phyloP scores from a whole-genome alignment of 2,113 vertebrate species.

The Sinocyclocheilus anshuiensis region DNA sequence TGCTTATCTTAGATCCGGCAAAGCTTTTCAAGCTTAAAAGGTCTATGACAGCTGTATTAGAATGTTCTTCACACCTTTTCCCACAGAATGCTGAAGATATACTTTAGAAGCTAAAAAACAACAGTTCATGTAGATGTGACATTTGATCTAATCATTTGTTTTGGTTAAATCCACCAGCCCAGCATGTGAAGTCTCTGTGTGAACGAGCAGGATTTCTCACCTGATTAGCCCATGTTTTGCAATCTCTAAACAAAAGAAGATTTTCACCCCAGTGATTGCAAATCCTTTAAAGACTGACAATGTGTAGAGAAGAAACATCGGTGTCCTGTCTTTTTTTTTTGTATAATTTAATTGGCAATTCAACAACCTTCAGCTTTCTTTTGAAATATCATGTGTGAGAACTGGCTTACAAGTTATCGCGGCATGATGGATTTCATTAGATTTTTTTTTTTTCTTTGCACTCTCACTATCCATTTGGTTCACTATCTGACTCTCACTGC shows the following conservation, averaged over 20 bases:
- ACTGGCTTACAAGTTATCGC: not conserved
- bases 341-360: slow-evolving; percentile 36
- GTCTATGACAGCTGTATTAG: not conserved
- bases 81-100: not conserved
- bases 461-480: slow-evolving; percentile 55
- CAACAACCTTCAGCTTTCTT: slow-evolving; percentile 30
- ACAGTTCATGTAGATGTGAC: slow-evolving; percentile 5
- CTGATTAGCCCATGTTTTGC: not conserved
- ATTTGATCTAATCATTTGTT: slow-evolving; percentile 23
- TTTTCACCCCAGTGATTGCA: not conserved
- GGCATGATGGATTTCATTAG: not conserved
- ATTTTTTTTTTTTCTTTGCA: slow-evolving; percentile 28
- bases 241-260: not conserved
- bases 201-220: not conserved
- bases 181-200: not conserved
- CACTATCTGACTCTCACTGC: slow-evolving; percentile 28
- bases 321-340: slow-evolving; percentile 11
- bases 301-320: not conserved
- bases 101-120: not conserved
- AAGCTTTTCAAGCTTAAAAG: not conserved
- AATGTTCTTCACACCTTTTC: not conserved
- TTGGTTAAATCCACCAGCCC: not conserved
- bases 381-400: not conserved
- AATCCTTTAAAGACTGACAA: not conserved
- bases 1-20: not conserved